phyloP scores from a whole-genome alignment of 2,797 vertebrate genomes.

The Danio jaintianensis region DNA sequence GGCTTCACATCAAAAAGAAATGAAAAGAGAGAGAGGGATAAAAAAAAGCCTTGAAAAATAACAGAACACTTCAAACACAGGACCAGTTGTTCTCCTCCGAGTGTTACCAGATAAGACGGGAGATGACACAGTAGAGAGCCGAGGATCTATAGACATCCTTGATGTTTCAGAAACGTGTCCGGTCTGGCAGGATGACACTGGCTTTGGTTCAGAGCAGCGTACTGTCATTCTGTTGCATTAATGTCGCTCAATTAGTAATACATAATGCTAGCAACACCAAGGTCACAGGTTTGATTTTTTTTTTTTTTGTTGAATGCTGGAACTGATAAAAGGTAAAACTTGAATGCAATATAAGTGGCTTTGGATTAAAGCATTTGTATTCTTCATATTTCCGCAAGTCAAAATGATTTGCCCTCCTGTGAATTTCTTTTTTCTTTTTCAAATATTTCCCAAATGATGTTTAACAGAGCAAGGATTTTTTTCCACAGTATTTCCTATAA shows the following conservation, averaged over 20 bases:
- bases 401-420: too few species aligned
- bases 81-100: conserved; percentile 34
- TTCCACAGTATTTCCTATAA: too few species aligned
- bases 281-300: background rate
- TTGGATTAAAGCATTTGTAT: background rate
- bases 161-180: conserved; percentile 16
- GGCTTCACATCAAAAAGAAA: conserved; percentile 47
- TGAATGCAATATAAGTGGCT: background rate
- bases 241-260: background rate
- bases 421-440: too few species aligned
- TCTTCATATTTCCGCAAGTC: too few species aligned
- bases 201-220: background rate
- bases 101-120: conserved; percentile 37
- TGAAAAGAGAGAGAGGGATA: conserved; percentile 1
- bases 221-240: background rate
- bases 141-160: conserved; percentile 9
- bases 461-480: too few species aligned
- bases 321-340: background rate
- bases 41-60: conserved; percentile 36
- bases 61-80: conserved; percentile 51
- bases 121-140: conserved; percentile 26
- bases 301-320: background rate
- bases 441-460: too few species aligned
- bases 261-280: background rate
- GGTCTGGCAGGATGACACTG: background rate